These are phyloP conservation scores for Leptinotarsa undecemlineata DNA, from an alignment of 1,140 invertebrate genomes.

Conservation along the genomic window DNA sequence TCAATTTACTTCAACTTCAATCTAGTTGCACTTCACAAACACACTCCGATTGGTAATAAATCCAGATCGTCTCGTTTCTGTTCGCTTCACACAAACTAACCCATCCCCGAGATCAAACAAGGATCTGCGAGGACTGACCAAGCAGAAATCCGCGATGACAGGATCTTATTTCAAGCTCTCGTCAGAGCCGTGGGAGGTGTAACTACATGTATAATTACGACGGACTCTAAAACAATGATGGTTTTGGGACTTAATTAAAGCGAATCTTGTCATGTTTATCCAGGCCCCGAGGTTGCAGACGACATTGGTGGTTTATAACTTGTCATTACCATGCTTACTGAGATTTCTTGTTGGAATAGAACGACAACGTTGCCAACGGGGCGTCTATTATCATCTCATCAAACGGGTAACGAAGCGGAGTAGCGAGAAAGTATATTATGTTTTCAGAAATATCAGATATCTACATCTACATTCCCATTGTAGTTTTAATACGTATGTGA, in stretches of 20 bases:
- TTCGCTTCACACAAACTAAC: background rate
- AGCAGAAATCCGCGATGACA: slow-evolving; percentile 9
- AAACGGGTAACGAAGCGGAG: background rate
- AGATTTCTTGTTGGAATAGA: slow-evolving; percentile 41
- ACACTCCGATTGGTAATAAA: background rate
- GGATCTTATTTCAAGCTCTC: slow-evolving; percentile 5
- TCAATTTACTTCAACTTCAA: background rate
- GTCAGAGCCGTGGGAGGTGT: slow-evolving; percentile 37
- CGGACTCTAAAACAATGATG: slow-evolving; percentile 50
- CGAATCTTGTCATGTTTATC: slow-evolving; percentile 51
- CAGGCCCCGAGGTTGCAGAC: slow-evolving; percentile 43
- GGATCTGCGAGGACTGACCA: background rate
- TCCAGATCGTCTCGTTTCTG: background rate
- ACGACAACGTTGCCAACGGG: background rate
- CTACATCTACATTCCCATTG: background rate
- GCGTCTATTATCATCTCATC: slow-evolving; percentile 5
- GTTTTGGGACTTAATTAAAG: slow-evolving; percentile 53
- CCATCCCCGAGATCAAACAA: slow-evolving; percentile 10
- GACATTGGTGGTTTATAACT: slow-evolving; percentile 53
- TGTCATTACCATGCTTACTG: slow-evolving; percentile 51
- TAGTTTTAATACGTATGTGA: background rate
- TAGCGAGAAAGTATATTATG: background rate
- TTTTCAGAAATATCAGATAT: background rate
- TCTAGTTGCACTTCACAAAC: background rate
- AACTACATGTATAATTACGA: slow-evolving; percentile 48